Conservation (phyloP, 2,113 vertebrate genomes). For the Todiramphus chloris region DNA sequence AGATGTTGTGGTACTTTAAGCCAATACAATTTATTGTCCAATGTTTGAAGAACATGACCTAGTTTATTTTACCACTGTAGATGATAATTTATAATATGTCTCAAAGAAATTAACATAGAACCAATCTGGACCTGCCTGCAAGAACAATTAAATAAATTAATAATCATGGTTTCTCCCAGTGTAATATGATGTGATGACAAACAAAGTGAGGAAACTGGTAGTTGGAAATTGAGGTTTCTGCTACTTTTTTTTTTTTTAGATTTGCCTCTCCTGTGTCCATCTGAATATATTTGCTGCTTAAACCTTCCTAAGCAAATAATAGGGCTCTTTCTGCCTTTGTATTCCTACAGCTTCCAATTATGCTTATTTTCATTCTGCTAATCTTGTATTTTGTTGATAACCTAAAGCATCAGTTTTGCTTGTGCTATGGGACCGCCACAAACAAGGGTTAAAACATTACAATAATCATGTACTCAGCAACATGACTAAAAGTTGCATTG, state of each 20-base stretch:
- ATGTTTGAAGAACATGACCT: not conserved
- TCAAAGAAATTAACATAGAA: not conserved
- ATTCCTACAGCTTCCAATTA: not conserved
- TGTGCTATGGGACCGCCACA: not conserved
- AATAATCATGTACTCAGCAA: not conserved
- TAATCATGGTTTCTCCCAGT: not conserved
- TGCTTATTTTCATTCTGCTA: not conserved
- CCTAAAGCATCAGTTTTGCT: not conserved
- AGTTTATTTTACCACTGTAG: not conserved
- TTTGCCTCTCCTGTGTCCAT: not conserved
- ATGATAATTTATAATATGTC: not conserved
- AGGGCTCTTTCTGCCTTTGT: not conserved
- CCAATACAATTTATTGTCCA: not conserved
- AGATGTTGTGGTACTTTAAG: not conserved
- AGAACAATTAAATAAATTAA: not conserved
- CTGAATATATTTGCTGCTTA: not conserved
- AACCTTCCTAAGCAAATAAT: not conserved
- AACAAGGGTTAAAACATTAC: not conserved
- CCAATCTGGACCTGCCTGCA: not conserved
- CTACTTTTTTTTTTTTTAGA: not conserved
- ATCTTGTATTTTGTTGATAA: slow-evolving; percentile 5
- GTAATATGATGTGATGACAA: not conserved
- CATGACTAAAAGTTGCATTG: not conserved
- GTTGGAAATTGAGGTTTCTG: not conserved
- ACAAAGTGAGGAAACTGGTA: not conserved